These are phyloP conservation scores for Drosophila auraria DNA, from an alignment of 1,140 invertebrate species.

Conservation along the genomic window DNA sequence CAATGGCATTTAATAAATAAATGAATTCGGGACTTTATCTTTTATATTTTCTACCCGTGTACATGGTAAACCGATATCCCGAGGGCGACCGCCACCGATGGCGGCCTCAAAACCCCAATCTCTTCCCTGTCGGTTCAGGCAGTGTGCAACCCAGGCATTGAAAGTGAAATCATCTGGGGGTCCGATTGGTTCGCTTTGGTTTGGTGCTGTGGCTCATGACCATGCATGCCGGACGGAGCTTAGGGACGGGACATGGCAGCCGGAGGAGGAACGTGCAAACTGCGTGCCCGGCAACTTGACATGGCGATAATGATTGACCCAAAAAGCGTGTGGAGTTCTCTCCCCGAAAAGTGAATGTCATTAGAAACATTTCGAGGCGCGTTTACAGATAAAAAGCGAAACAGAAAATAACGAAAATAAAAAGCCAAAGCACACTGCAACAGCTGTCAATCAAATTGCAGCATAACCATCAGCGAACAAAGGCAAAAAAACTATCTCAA, in stretches of 20 bases:
- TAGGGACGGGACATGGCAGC: conserved; percentile 35
- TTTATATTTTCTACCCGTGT: conserved; percentile 8
- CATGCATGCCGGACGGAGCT: conserved; percentile 51
- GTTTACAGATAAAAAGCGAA: conserved; percentile 64
- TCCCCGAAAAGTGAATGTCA: conserved; percentile 78
- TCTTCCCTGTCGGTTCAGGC: conserved; percentile 1
- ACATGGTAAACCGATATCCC: conserved; percentile 62
- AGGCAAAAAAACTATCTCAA: conserved; percentile 14
- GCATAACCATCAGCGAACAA: conserved; percentile 36
- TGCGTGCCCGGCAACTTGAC: conserved; percentile 77
- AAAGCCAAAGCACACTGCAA: conserved; percentile 61
- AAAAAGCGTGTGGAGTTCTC: conserved; percentile 64
- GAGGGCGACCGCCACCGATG: conserved; percentile 21
- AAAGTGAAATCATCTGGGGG: conserved; percentile 70
- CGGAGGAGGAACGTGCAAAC: conserved; percentile 68
- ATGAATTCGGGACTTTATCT: conserved; percentile 17
- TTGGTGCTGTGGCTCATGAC: conserved; percentile 44
- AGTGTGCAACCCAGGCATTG: conserved; percentile 67
- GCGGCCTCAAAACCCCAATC: conserved; percentile 69
- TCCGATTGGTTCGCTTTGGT: conserved; percentile 11
- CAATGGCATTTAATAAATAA: not conserved
- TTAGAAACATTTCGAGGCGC: conserved; percentile 70
- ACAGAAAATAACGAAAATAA: conserved; percentile 54
- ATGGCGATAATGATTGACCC: conserved; percentile 81
- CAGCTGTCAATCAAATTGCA: conserved; percentile 79